Conservation (phyloP, 1,140 invertebrate species). For the Drosophila melanica region DNA sequence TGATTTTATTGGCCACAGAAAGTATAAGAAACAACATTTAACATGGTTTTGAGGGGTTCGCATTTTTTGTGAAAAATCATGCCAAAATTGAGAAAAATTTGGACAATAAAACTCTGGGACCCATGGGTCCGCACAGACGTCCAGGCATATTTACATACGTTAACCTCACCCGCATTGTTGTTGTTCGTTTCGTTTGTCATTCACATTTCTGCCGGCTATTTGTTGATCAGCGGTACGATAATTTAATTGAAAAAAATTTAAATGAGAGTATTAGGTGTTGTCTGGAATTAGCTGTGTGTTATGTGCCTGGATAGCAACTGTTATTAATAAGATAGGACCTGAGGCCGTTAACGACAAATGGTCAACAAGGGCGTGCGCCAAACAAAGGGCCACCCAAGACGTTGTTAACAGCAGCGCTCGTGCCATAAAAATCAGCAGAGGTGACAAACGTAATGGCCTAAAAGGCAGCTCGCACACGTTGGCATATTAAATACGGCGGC, state of each 20-base stretch:
- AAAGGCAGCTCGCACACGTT: conserved; percentile 21
- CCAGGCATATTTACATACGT: neutral
- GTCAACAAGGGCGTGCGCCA: neutral
- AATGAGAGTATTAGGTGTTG: neutral
- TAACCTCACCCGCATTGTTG: neutral
- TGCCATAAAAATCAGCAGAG: conserved; percentile 73
- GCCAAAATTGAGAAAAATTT: no score
- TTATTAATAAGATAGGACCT: conserved; percentile 47
- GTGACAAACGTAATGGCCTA: conserved; percentile 63
- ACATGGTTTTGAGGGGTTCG: no score
- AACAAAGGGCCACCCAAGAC: conserved; percentile 46
- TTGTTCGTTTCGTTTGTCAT: neutral
- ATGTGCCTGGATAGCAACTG: conserved; percentile 1
- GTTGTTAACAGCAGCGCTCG: conserved; percentile 34
- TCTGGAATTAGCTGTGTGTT: neutral
- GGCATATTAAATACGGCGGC: conserved; percentile 38
- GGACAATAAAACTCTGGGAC: no score
- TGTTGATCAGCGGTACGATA: conserved; percentile 9
- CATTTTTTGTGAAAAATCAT: no score
- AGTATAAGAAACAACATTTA: no score
- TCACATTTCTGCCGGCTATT: conserved; percentile 7
- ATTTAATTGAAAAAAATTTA: conserved; percentile 8
- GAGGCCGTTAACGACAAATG: conserved; percentile 25
- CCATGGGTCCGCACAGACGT: neutral
- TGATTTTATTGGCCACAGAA: no score